Base-by-base conservation (phyloP, 2,888 invertebrate species). In the Apodemia zela region DNA sequence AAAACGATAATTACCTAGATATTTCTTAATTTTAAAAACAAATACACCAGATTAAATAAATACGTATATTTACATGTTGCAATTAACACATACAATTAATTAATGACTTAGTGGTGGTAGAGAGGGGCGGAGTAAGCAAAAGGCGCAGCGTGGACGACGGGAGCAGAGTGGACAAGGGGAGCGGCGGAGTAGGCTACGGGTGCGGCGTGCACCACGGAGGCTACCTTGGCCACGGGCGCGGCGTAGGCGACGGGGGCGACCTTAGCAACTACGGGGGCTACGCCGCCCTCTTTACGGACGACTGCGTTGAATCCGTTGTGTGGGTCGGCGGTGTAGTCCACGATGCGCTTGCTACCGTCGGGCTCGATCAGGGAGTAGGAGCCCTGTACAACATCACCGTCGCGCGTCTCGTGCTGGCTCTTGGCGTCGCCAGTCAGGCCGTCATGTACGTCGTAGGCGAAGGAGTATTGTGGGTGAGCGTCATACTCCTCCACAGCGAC, bases 371-470 rank as follows among this genome's bases (percentile, higher is more conserved):
- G 71, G 51, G 84, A 83, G 76, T 86, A 87, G 59, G 80, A 79
- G 35, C 87, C 87, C 66, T 81, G 81, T 42, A 87, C 87, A n/a
- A 81, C 77, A 68, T 86, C 85, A 57, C 87, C 87, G 59, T 76
- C 75, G 62, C 87, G 79, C 63, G 71, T 71, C 73, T 87, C 87
- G 38, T 78, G 77, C 69, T 86, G 85, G 71, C 76, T 80, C 71
- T 86, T 86, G 59, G 68, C 75, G 71, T 87, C 87, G 47, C 87
- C 85, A 49, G 86, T 67, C 42, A 94, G 72, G 59, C 93, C 89
- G 77, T 94, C 94, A 73, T 94, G 93, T 65, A 94, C 94, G 73
- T 94, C 94, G 76, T 94, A 94, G 18, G 94, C 93, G 79, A 93
- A 94, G 45, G 93, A 93, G 77, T 94, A 94, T 79, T 94, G 94